These are phyloP conservation scores for Nipponacmea schrenckii DNA, from an alignment of 2,888 invertebrate genomes.

Conservation along the genomic window DNA sequence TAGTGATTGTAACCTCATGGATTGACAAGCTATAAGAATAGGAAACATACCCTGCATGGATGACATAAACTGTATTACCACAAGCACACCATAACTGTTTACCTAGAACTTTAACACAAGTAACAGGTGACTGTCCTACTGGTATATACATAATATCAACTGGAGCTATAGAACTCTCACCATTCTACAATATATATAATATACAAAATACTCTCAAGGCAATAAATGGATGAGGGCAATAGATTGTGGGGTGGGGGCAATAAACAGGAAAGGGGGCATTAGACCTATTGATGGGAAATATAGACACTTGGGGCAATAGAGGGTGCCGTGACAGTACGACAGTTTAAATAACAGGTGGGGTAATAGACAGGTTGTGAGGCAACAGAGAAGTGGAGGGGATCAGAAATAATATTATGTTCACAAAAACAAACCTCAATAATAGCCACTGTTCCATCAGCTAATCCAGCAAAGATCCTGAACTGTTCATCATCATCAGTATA, in stretches of 20 bases:
- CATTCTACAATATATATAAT: constrained; percentile 14
- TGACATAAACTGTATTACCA: constrained; percentile 69
- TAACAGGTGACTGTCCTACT: constrained; percentile 70
- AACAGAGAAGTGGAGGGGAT: no score
- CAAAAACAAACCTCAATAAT: constrained; percentile 68
- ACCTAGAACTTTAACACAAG: constrained; percentile 65
- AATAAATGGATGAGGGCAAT: no score
- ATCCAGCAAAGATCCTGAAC: constrained; percentile 68
- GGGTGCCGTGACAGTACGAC: no score
- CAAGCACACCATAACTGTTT: constrained; percentile 70
- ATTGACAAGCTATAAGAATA: not conserved
- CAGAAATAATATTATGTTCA: not conserved
- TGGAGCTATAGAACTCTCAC: constrained; percentile 16
- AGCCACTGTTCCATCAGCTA: constrained; percentile 71
- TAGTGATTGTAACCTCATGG: no score
- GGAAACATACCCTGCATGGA: constrained; percentile 67
- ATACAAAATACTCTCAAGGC: no score
- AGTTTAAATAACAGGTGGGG: no score
- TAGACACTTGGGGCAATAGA: no score
- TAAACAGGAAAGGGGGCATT: no score
- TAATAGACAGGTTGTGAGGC: no score
- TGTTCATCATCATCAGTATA: constrained; percentile 55
- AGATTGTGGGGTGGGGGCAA: no score
- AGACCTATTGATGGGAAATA: no score
- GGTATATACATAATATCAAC: constrained; percentile 70